Evolutionary conservation across 1,140 invertebrate species (phyloP).

Genomic region (Drosophila tani): DNA sequence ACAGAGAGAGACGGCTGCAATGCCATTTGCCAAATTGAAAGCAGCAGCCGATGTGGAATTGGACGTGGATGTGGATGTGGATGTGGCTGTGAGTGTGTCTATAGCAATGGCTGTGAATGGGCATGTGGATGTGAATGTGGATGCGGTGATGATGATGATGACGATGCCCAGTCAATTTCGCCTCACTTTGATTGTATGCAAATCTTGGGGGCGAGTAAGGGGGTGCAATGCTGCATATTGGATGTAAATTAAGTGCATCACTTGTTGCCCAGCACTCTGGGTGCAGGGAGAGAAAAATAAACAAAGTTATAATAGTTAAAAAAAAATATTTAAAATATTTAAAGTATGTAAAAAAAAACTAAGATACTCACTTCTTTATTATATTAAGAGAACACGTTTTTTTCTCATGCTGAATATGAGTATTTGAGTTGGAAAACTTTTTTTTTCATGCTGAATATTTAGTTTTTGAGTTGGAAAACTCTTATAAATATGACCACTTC

Average conservation of each 20-base stretch:
- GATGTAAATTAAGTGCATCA: conserved; percentile 80
- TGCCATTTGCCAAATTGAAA: conserved; percentile 79
- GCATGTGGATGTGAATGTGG: not conserved
- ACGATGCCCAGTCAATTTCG: conserved; percentile 66
- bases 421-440: too few relatives aligned
- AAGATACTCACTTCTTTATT: too few relatives aligned
- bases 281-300: not conserved
- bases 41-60: conserved; percentile 27
- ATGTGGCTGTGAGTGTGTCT: not conserved
- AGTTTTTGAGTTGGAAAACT: too few relatives aligned
- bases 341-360: not conserved
- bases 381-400: too few relatives aligned
- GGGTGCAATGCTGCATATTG: conserved; percentile 60
- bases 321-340: not conserved
- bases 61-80: not conserved
- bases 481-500: too few relatives aligned
- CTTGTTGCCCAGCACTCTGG: conserved; percentile 58
- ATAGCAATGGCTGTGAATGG: not conserved
- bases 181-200: conserved; percentile 80
- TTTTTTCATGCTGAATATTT: too few relatives aligned
- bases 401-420: too few relatives aligned
- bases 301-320: too few relatives aligned
- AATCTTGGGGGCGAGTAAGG: conserved; percentile 51
- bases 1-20: conserved; percentile 10
- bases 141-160: conserved; percentile 30